A percentile compares a stretch with the other conserved stretches of the same genome.
Conservation (phyloP, 2,888 invertebrate genomes). For the Beris morrisii region DNA sequence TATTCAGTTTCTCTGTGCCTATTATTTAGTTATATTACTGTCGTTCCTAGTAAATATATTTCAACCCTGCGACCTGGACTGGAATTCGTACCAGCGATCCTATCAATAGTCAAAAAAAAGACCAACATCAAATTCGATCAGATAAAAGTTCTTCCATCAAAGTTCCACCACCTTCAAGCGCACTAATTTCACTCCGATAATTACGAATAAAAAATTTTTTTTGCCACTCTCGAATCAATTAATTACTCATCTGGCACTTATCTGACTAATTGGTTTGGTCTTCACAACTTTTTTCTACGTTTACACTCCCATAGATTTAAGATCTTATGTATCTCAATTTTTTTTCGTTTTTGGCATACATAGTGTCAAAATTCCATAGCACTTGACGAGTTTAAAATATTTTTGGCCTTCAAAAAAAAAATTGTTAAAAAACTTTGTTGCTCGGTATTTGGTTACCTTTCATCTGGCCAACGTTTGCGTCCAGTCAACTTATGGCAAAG, state of each 20-base stretch:
- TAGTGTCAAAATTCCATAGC: slow-evolving; percentile 22
- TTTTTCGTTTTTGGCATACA: slow-evolving; percentile 1
- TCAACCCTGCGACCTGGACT: too few species aligned
- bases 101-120: too few species aligned
- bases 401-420: slow-evolving; percentile 10
- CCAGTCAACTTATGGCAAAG: too few species aligned
- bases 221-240: slow-evolving; percentile 2
- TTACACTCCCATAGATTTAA: slow-evolving; percentile 1
- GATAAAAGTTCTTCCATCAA: too few species aligned
- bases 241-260: slow-evolving; percentile 27
- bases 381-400: slow-evolving; percentile 9
- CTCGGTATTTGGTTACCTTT: slow-evolving; percentile 14
- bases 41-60: too few species aligned
- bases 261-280: slow-evolving; percentile 19
- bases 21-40: too few species aligned
- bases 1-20: too few species aligned
- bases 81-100: too few species aligned
- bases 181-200: too few species aligned
- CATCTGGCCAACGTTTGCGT: background rate
- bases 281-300: slow-evolving; percentile 4
- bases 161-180: too few species aligned
- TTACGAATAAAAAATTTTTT: too few species aligned
- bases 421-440: background rate
- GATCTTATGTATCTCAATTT: background rate
- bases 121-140: too few species aligned